Evolutionary conservation across 2,113 vertebrate genomes (phyloP).

Genomic region (Spea bombifrons): DNA sequence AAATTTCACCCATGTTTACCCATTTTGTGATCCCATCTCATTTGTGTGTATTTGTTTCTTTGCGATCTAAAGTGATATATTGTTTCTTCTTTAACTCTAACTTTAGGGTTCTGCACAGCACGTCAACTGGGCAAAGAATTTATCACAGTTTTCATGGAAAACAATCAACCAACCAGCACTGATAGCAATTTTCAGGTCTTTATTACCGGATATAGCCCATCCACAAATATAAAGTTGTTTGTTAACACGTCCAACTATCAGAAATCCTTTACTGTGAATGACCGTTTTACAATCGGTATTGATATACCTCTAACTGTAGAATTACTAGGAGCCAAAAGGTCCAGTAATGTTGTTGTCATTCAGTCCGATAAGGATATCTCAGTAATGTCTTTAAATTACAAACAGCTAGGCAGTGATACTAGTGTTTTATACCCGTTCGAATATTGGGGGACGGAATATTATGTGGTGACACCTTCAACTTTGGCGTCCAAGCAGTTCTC

Average conservation of each 20-base stretch:
- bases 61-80: neutral
- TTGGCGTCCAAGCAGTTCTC: conserved; percentile 59
- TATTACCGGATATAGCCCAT: conserved; percentile 54
- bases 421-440: conserved; percentile 35
- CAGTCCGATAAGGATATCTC: conserved; percentile 61
- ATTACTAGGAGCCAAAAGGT: conserved; percentile 47
- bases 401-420: neutral
- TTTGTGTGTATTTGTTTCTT: neutral
- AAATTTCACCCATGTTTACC: too few species aligned
- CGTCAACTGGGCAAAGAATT: conserved; percentile 63
- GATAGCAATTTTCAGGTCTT: conserved; percentile 49
- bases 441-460: conserved; percentile 66
- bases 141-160: conserved; percentile 64
- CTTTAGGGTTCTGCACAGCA: neutral
- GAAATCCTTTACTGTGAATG: conserved; percentile 48
- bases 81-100: neutral
- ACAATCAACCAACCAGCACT: conserved; percentile 40
- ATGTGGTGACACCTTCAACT: conserved; percentile 58
- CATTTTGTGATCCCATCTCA: too few species aligned
- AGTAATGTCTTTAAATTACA: conserved; percentile 57
- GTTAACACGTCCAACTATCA: conserved; percentile 53
- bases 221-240: conserved; percentile 58
- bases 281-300: conserved; percentile 47
- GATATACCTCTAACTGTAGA: conserved; percentile 55
- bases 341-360: conserved; percentile 57